Conservation (phyloP, 2,113 vertebrate species). For the Phylloscopus trochiloides region DNA sequence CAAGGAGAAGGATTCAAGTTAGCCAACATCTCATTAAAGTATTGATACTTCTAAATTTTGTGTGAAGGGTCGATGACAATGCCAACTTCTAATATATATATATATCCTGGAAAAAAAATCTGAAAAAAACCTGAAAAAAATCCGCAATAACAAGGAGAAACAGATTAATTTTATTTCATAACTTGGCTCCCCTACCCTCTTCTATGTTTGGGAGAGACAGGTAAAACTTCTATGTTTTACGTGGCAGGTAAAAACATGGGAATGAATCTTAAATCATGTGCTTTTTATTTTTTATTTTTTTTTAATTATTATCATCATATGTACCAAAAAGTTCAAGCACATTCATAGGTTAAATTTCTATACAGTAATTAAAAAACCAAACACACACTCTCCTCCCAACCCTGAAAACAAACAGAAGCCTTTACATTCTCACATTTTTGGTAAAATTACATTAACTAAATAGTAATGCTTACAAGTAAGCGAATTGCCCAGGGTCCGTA, state of each 20-base stretch:
- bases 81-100: not conserved
- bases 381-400: not conserved
- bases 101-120: not conserved
- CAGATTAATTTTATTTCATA: not conserved
- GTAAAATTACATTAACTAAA: not conserved
- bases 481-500: not conserved
- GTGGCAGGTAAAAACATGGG: not conserved
- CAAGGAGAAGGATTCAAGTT: not conserved
- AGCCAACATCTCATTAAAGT: not conserved
- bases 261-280: not conserved
- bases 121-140: not conserved
- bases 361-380: not conserved
- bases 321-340: not conserved
- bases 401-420: not conserved
- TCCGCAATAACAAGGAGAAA: not conserved
- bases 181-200: not conserved
- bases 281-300: not conserved
- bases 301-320: not conserved
- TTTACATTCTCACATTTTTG: not conserved
- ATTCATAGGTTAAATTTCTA: not conserved
- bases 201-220: not conserved
- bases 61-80: not conserved
- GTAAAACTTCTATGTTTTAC: too few relatives aligned
- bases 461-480: not conserved
- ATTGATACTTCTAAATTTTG: not conserved